A percentile compares a stretch with the other conserved stretches of the same genome.
Conservation (phyloP, 1,140 invertebrate species). For the Bemisia tabaci region DNA sequence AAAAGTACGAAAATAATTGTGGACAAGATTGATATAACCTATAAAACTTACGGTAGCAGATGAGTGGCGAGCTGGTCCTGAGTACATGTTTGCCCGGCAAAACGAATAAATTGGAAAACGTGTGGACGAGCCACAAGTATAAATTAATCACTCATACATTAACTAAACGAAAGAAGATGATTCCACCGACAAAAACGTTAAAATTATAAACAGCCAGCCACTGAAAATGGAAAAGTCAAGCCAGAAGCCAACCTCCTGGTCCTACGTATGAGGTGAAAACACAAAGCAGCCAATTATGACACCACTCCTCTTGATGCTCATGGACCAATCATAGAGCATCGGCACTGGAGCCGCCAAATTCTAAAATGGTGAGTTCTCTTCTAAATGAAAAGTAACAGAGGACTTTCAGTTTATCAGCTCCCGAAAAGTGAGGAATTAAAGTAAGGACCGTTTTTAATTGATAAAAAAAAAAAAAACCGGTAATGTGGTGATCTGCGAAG, state of each 20-base stretch:
- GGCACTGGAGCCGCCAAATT: neutral
- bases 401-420: too few species aligned
- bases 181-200: too few species aligned
- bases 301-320: neutral
- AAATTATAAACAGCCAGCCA: too few species aligned
- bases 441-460: too few species aligned
- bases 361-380: too few species aligned
- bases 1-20: too few species aligned
- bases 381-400: too few species aligned
- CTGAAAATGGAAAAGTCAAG: neutral
- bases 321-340: neutral
- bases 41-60: slow-evolving; percentile 2
- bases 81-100: neutral
- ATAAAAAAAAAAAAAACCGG: too few species aligned
- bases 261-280: neutral
- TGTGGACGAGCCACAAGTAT: neutral
- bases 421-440: too few species aligned
- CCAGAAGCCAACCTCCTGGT: too few species aligned
- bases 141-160: neutral
- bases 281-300: neutral
- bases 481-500: too few species aligned
- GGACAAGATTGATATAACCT: neutral
- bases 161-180: neutral
- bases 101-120: neutral
- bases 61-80: neutral